Evolutionary conservation across 2,888 invertebrate genomes (phyloP).

Genomic region (Helobdella robusta): DNA sequence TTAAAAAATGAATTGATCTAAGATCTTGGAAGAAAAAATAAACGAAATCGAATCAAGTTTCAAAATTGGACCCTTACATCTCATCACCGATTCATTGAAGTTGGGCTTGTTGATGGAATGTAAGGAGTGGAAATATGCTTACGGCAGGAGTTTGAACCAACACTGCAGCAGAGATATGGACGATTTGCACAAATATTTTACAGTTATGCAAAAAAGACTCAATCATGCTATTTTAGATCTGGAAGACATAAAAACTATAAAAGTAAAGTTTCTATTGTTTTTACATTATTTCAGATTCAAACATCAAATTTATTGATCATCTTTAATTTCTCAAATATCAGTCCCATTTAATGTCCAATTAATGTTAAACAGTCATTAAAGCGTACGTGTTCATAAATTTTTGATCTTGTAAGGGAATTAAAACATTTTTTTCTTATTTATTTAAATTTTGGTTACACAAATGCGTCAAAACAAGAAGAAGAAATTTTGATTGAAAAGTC

Average conservation of each 20-base stretch:
- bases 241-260: slow-evolving; percentile 68
- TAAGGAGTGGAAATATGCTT: slow-evolving; percentile 47
- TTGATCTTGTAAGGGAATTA: too few relatives aligned
- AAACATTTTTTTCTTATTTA: too few relatives aligned
- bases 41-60: slow-evolving; percentile 44
- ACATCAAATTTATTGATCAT: too few relatives aligned
- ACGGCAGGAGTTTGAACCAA: slow-evolving; percentile 49
- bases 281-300: too few relatives aligned
- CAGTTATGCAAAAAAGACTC: slow-evolving; percentile 78
- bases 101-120: slow-evolving; percentile 65
- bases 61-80: slow-evolving; percentile 47
- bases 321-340: too few relatives aligned
- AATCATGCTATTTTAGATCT: slow-evolving; percentile 68
- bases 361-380: too few relatives aligned
- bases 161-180: slow-evolving; percentile 50
- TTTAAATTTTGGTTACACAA: too few relatives aligned
- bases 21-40: slow-evolving; percentile 48
- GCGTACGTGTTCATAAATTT: too few relatives aligned
- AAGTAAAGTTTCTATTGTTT: slow-evolving; percentile 53
- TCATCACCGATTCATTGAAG: slow-evolving; percentile 58
- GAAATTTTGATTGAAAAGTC: too few relatives aligned
- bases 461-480: too few relatives aligned
- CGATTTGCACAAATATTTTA: slow-evolving; percentile 69
- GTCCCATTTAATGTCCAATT: too few relatives aligned
- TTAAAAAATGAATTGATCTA: slow-evolving; percentile 20